These are phyloP conservation scores for Philantomba maxwellii DNA, from an alignment of 2,113 vertebrate species.

Conservation along the genomic window DNA sequence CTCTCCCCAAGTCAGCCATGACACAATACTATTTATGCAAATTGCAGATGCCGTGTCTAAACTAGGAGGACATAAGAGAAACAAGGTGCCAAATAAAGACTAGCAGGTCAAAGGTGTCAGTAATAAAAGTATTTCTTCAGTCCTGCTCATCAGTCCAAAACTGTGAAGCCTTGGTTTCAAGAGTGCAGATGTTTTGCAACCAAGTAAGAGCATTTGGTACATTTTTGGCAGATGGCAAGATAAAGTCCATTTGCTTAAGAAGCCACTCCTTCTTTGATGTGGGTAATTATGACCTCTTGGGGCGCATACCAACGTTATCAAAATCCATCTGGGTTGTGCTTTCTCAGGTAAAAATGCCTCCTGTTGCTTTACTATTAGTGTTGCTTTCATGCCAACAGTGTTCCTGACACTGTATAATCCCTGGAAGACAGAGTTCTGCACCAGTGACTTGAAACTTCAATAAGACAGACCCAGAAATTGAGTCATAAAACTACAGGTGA, in stretches of 20 bases:
- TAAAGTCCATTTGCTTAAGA: conserved; percentile 57
- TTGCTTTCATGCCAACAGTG: not conserved
- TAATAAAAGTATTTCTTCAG: not conserved
- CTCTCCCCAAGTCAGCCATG: not conserved
- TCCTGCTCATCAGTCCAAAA: not conserved
- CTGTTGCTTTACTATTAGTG: not conserved
- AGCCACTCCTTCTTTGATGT: conserved; percentile 67
- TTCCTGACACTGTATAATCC: not conserved
- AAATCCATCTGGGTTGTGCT: conserved; percentile 44
- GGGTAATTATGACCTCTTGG: conserved; percentile 62
- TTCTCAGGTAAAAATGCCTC: conserved; percentile 40
- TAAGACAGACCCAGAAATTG: not conserved
- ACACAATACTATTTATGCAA: not conserved
- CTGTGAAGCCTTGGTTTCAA: conserved; percentile 2
- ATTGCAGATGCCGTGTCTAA: not conserved
- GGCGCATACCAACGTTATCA: conserved; percentile 59
- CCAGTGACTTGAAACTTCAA: conserved; percentile 13
- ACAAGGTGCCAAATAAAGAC: not conserved
- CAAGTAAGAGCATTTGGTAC: conserved; percentile 45
- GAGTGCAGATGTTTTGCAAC: conserved; percentile 27
- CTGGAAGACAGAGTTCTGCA: not conserved
- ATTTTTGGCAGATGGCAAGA: conserved; percentile 51
- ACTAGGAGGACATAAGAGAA: not conserved
- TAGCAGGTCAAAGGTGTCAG: not conserved
- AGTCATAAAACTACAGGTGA: not conserved